Evolutionary conservation across 2,888 invertebrate genomes (phyloP).

Genomic region (Netelia virgata): DNA sequence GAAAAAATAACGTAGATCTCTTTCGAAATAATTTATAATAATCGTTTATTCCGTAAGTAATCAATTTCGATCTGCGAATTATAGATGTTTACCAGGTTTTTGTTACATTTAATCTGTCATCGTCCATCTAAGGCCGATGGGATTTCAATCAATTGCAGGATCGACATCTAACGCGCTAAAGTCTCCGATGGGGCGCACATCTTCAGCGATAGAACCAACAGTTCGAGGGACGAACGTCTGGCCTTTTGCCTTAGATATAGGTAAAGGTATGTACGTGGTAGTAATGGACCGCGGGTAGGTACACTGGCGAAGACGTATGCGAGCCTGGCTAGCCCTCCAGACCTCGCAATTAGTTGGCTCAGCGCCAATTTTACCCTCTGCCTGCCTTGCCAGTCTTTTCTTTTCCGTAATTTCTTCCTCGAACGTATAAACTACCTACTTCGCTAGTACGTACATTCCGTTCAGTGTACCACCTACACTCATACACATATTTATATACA

Average conservation of each 20-base stretch:
- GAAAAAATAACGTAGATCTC: too few species aligned
- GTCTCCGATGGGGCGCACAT: constrained; percentile 31
- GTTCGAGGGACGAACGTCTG: constrained; percentile 19
- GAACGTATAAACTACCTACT: constrained; percentile 42
- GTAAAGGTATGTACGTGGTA: constrained; percentile 15
- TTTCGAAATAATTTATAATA: too few species aligned
- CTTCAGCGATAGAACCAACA: constrained; percentile 27
- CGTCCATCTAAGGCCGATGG: constrained; percentile 28
- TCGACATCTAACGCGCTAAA: constrained; percentile 45
- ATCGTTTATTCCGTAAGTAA: too few species aligned
- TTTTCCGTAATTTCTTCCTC: constrained; percentile 50
- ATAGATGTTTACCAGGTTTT: too few species aligned
- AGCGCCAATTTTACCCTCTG: constrained; percentile 55
- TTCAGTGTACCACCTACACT: constrained; percentile 3
- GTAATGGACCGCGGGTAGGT: constrained; percentile 57
- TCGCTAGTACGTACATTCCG: constrained; percentile 27
- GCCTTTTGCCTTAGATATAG: constrained; percentile 18
- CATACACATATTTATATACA: not conserved
- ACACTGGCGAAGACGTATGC: constrained; percentile 55
- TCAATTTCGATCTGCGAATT: too few species aligned
- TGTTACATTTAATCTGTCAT: not conserved
- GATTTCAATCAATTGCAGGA: constrained; percentile 56
- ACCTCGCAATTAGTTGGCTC: constrained; percentile 64
- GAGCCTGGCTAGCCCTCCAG: constrained; percentile 51
- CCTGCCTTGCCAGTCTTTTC: constrained; percentile 49